Percentiles rank a stretch among this genome's conserved stretches.
phyloP scores from a whole-genome alignment of 2,888 invertebrate species.

The Phalera bucephala region DNA sequence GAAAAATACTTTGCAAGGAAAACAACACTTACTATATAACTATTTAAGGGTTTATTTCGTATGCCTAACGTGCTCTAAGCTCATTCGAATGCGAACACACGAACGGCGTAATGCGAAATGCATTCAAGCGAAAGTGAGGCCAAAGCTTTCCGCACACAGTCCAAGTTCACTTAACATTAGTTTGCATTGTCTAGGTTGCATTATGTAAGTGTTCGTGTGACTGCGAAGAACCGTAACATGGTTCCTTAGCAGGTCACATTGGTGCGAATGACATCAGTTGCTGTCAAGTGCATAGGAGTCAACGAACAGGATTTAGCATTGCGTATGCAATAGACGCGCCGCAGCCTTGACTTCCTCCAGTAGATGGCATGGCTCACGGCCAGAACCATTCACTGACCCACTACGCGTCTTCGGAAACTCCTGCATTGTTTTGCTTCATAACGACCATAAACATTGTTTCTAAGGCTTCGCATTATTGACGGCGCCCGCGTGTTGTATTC shows the following conservation, averaged over 20 bases:
- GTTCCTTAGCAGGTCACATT: slow-evolving; percentile 77
- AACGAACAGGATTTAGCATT: slow-evolving; percentile 76
- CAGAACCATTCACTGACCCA: slow-evolving; percentile 74
- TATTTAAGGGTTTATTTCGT: slow-evolving; percentile 45
- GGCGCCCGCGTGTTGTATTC: slow-evolving; percentile 20
- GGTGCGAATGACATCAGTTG: slow-evolving; percentile 74
- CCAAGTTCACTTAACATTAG: slow-evolving; percentile 51
- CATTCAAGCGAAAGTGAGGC: slow-evolving; percentile 65
- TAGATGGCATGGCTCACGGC: slow-evolving; percentile 58
- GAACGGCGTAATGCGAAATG: slow-evolving; percentile 44
- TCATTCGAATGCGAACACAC: slow-evolving; percentile 46
- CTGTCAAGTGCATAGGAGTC: slow-evolving; percentile 77
- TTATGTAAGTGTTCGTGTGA: slow-evolving; percentile 74
- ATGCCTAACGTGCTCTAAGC: slow-evolving; percentile 30
- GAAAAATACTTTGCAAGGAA: slow-evolving; percentile 22
- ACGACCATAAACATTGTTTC: slow-evolving; percentile 15
- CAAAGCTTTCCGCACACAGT: slow-evolving; percentile 53
- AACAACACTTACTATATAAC: slow-evolving; percentile 30
- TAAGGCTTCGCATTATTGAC: slow-evolving; percentile 16
- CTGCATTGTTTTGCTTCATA: slow-evolving; percentile 37
- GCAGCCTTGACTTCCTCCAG: slow-evolving; percentile 71
- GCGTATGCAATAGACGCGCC: slow-evolving; percentile 67
- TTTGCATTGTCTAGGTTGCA: slow-evolving; percentile 65
- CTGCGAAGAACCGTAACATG: slow-evolving; percentile 74
- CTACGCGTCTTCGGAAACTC: slow-evolving; percentile 51